Percentiles rank a stretch among this genome's conserved stretches.
These are phyloP conservation scores for Apodemus agrarius DNA, from an alignment of 2,797 vertebrate genomes.

Conservation along the genomic window DNA sequence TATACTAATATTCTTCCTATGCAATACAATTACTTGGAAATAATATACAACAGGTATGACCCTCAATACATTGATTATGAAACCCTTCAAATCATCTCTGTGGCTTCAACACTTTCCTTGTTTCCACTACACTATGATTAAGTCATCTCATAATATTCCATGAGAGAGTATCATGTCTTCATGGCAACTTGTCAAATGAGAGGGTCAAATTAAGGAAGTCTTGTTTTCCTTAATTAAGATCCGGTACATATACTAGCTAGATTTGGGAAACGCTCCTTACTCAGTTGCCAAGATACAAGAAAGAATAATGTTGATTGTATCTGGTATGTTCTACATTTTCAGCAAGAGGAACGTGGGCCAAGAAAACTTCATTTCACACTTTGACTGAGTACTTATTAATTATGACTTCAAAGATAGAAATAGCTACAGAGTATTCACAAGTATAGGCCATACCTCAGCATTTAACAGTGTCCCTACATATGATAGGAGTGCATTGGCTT, in stretches of 20 bases:
- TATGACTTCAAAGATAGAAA: conserved; percentile 26
- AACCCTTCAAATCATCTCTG: background rate
- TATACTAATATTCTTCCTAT: background rate
- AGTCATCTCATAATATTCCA: conserved; percentile 25
- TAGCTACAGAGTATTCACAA: conserved; percentile 18
- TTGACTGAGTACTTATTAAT: background rate
- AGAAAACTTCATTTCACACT: conserved; percentile 29
- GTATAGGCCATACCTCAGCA: background rate
- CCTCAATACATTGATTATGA: background rate
- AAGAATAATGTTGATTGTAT: background rate
- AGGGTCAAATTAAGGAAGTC: conserved; percentile 10
- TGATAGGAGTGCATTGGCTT: background rate
- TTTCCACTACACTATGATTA: conserved; percentile 23
- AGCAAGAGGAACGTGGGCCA: background rate
- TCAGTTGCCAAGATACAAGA: conserved; percentile 9
- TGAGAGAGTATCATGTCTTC: conserved; percentile 9
- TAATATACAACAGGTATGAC: background rate
- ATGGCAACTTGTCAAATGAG: conserved; percentile 38
- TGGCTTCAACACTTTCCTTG: conserved; percentile 33
- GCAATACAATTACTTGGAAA: background rate
- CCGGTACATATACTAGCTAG: background rate
- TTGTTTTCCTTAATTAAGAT: conserved; percentile 65
- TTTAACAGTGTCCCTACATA: background rate
- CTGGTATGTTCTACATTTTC: conserved; percentile 37
- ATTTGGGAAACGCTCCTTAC: background rate